A percentile compares a stretch with the other conserved stretches of the same genome.
Evolutionary conservation across 2,113 vertebrate species (phyloP).

Genomic region (Corythornis madagascariensis): DNA sequence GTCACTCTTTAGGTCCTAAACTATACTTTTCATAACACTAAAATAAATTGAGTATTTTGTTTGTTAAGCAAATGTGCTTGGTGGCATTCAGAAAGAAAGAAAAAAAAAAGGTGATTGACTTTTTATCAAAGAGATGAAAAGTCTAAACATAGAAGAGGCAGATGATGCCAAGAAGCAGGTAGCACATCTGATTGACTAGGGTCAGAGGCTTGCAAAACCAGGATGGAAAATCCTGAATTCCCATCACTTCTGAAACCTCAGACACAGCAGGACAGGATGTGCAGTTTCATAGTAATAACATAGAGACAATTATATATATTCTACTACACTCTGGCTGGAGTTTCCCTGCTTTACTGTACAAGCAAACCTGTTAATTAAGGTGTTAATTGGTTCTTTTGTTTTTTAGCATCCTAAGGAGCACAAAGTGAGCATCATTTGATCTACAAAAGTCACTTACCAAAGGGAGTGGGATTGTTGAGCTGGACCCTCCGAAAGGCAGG

Average conservation of each 20-base stretch:
- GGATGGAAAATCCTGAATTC: background rate
- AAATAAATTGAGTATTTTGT: background rate
- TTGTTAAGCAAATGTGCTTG: background rate
- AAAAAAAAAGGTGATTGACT: background rate
- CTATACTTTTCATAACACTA: background rate
- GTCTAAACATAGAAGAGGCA: background rate
- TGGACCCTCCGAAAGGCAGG: conserved; percentile 80
- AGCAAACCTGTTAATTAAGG: background rate
- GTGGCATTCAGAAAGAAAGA: background rate
- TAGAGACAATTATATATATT: background rate
- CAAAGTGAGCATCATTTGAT: background rate
- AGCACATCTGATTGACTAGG: background rate
- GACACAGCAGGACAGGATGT: background rate
- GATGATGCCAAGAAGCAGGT: background rate
- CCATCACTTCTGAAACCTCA: background rate
- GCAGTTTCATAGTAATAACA: background rate
- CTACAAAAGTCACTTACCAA: conserved; percentile 74
- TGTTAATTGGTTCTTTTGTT: background rate
- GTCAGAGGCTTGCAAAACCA: background rate
- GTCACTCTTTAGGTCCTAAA: background rate
- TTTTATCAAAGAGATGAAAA: background rate
- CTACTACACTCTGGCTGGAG: background rate
- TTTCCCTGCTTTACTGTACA: background rate
- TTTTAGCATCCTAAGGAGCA: rapidly evolving
- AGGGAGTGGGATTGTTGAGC: conserved; percentile 88